Percentiles rank a stretch among this genome's conserved stretches.
These are phyloP conservation scores for Metallyticus violacea DNA, from an alignment of 2,888 invertebrate genomes.

Conservation along the genomic window DNA sequence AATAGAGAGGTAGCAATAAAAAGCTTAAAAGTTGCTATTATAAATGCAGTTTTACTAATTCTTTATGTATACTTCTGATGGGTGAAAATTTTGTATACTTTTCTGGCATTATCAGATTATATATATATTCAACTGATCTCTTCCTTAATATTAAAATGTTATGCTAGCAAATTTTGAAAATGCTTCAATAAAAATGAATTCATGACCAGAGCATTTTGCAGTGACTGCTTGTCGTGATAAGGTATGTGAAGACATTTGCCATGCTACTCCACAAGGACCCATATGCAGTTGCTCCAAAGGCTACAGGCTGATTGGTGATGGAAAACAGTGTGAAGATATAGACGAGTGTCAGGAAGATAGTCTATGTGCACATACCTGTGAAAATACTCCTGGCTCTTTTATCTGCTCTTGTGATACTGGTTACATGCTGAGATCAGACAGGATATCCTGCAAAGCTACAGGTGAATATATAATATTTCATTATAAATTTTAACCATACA, in stretches of 20 bases:
- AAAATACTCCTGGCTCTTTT: constrained; percentile 55
- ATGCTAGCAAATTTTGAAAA: neutral
- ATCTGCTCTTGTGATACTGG: constrained; percentile 59
- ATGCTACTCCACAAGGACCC: constrained; percentile 63
- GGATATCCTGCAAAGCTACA: constrained; percentile 63
- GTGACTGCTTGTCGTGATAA: neutral
- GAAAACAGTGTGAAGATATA: constrained; percentile 61
- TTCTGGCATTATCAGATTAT: too few relatives aligned
- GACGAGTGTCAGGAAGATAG: constrained; percentile 64
- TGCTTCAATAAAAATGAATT: neutral
- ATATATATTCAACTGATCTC: too few relatives aligned
- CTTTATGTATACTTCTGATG: too few relatives aligned
- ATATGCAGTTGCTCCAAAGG: constrained; percentile 64
- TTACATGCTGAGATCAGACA: constrained; percentile 49
- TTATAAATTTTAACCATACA: too few relatives aligned
- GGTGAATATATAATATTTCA: constrained; percentile 47
- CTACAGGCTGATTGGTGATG: constrained; percentile 53
- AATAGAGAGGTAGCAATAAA: too few relatives aligned
- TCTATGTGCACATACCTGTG: constrained; percentile 65
- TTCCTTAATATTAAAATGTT: too few relatives aligned
- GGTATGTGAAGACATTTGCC: constrained; percentile 57
- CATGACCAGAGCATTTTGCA: neutral
- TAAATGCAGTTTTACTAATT: too few relatives aligned
- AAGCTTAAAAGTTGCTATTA: too few relatives aligned
- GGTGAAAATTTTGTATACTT: too few relatives aligned